Evolutionary conservation across 2,888 invertebrate genomes (phyloP).

Genomic region (Lepidochrysops patricia): DNA sequence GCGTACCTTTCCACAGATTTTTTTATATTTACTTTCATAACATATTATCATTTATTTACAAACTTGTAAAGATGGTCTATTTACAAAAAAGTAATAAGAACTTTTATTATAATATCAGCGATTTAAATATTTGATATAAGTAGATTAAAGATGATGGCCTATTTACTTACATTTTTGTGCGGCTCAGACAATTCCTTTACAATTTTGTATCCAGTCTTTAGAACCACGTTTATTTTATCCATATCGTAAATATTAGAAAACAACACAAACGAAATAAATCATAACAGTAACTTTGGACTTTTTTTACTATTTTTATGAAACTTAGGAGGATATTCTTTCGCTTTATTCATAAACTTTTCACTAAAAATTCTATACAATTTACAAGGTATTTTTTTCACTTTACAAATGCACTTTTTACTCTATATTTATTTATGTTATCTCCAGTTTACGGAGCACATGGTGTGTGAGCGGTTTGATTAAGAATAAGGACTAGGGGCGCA

Average conservation of each 20-base stretch:
- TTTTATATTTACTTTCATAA: too few species aligned
- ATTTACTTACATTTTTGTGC: conserved; percentile 53
- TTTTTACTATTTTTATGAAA: too few species aligned
- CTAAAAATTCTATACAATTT: neutral
- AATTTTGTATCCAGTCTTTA: conserved; percentile 64
- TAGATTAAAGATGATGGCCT: too few species aligned
- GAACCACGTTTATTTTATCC: conserved; percentile 57
- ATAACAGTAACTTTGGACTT: too few species aligned
- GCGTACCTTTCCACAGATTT: too few species aligned
- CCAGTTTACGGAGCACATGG: conserved; percentile 40
- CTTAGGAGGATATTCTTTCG: neutral
- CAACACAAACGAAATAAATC: neutral
- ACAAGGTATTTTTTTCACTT: neutral
- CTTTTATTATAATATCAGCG: too few species aligned
- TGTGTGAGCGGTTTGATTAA: conserved; percentile 40
- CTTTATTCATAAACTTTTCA: neutral
- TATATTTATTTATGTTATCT: conserved; percentile 4
- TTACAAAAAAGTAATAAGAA: too few species aligned
- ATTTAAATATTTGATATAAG: too few species aligned
- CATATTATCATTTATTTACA: too few species aligned
- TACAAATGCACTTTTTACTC: neutral
- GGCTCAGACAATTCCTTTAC: conserved; percentile 61
- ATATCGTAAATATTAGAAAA: conserved; percentile 31
- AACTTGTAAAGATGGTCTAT: too few species aligned
- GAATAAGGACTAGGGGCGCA: conserved; percentile 67